Base-by-base conservation (phyloP, 1,140 invertebrate genomes). In the Zaprionus lachaisei region DNA sequence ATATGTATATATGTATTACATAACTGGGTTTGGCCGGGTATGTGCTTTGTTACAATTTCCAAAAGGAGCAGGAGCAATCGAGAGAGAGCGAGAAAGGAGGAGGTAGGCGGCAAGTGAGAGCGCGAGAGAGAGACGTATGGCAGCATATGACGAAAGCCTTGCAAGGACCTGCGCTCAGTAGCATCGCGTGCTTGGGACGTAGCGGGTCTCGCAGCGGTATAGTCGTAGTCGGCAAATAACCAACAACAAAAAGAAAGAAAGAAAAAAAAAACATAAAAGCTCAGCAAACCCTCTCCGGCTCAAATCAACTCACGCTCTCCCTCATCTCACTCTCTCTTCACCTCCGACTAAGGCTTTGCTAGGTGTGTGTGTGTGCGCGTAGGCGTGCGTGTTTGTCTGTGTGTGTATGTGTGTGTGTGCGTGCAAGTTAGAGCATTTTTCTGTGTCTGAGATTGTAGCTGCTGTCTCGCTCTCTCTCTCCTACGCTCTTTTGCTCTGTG, bases 171-270 rank as follows among this genome's bases (percentile, higher is more conserved):
- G 79, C 77, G 79, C 81, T 89, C 85, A 89, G 84, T 84, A 89
- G 75, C 84, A 90, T 90, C 81, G 81, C 72, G 85, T 81, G 79
- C 85, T 77, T 89, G 72, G 75, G 68, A 81, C 78, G 79, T 68
- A 84, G 75, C 85, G 85, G 84, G 68, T 81, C 78, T 83, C 73
- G 67, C 57, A 69, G 55, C 71, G 72, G 70, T 62, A 60, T 51
- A 56, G 64, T 20, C 37, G 9, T 34, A 34, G 62, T 55, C 56
- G 67, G 22, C 31, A 65, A 63, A 34, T 34, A 34, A 11, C 9
- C 31, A 34, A 34, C 31, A 65, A 67, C 6, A 34, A 61, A 17
- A 34, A 49, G 22, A 55, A 14, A 37, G 15, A 69, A 61, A 26
- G 26, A 37, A n/a, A 63, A 31, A 49, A 26, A 26, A 58, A 47